Evolutionary conservation across 2,113 vertebrate species (phyloP).

Genomic region (Marcusenius ussheri): DNA sequence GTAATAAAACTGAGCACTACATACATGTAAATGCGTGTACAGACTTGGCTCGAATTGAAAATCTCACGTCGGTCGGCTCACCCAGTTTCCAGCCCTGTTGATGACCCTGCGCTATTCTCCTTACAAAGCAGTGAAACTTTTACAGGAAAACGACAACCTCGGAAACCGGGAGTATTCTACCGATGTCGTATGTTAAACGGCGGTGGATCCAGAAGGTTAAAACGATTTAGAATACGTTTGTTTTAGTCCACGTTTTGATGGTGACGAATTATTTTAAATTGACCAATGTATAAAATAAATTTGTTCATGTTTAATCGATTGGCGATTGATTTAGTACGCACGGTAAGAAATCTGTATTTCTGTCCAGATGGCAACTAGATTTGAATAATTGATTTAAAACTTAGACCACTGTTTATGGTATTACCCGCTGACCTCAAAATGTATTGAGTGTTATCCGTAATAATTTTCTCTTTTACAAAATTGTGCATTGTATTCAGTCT

Average conservation of each 20-base stretch:
- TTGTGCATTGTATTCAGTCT: background rate
- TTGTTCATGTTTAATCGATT: background rate
- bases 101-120: background rate
- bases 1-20: no score
- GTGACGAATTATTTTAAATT: background rate
- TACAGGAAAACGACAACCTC: background rate
- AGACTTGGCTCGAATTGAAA: no score
- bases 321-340: background rate
- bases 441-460: background rate
- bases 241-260: background rate
- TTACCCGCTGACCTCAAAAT: background rate
- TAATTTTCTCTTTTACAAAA: background rate
- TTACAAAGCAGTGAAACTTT: constrained; percentile 33
- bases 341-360: background rate
- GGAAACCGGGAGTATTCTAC: background rate
- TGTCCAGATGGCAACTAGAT: background rate
- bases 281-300: background rate
- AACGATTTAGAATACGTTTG: background rate
- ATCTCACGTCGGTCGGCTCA: no score
- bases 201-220: background rate
- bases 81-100: no score
- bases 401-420: background rate
- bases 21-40: no score
- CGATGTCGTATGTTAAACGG: background rate
- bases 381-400: background rate